Evolutionary conservation across 2,797 vertebrate genomes (phyloP).

Genomic region (Parauchenoglanis ngamensis): DNA sequence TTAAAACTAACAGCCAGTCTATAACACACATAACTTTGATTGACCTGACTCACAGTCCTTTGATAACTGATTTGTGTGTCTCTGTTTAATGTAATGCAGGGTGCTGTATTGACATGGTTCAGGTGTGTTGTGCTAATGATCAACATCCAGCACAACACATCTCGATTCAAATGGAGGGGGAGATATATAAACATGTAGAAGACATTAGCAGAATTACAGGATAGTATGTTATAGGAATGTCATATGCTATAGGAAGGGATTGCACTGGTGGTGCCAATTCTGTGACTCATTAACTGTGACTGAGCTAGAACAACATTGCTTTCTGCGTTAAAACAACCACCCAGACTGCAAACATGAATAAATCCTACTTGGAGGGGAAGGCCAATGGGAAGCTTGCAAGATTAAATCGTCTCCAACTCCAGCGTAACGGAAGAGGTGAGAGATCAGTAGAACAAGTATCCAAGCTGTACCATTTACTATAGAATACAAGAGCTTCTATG

Average conservation of each 20-base stretch:
- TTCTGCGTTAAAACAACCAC: not conserved
- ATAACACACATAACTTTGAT: conserved; percentile 59
- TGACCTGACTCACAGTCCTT: conserved; percentile 50
- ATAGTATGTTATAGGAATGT: not conserved
- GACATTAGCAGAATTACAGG: not conserved
- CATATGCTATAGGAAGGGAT: not conserved
- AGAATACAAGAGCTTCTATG: not conserved
- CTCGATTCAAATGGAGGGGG: not conserved
- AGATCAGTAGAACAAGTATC: not conserved
- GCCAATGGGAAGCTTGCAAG: not conserved
- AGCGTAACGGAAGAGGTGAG: not conserved
- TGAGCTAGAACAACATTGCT: not conserved
- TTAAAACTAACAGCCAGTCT: conserved; percentile 61
- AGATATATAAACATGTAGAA: not conserved
- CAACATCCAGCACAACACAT: not conserved
- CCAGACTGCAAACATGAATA: conserved; percentile 9
- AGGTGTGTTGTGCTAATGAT: not conserved
- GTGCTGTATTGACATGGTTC: not conserved
- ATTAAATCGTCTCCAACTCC: too few relatives aligned
- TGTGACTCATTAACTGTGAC: not conserved
- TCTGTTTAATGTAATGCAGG: conserved; percentile 30
- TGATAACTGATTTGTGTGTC: conserved; percentile 53
- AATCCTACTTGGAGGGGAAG: not conserved
- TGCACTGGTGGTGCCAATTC: not conserved
- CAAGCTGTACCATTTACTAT: not conserved